Percentiles rank a stretch among this genome's conserved stretches.
phyloP scores from a whole-genome alignment of 2,113 vertebrate species.

The Uropsilus gracilis region DNA sequence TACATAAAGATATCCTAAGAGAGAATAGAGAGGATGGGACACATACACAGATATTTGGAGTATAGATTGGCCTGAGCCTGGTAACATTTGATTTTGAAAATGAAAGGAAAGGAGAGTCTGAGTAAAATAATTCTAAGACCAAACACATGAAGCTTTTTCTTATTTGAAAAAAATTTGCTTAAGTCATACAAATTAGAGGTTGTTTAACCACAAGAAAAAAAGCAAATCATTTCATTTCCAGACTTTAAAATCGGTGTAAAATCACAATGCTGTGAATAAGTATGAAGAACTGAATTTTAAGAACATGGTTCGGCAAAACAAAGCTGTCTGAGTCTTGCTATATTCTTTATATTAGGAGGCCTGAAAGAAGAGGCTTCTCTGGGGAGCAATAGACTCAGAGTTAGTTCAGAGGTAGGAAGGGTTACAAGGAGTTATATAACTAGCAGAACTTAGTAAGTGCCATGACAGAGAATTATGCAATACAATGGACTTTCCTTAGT shows the following conservation, averaged over 20 bases:
- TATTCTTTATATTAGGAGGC: not conserved
- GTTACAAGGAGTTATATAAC: not conserved
- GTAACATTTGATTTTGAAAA: not conserved
- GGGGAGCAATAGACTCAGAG: not conserved
- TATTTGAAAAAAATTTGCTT: conserved; percentile 51
- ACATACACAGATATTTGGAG: not conserved
- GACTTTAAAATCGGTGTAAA: not conserved
- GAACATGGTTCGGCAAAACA: not conserved
- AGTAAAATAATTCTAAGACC: conserved; percentile 56
- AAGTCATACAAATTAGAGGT: not conserved
- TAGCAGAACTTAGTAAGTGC: not conserved
- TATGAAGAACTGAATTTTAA: conserved; percentile 4
- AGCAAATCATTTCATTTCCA: conserved; percentile 47
- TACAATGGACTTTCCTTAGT: not conserved
- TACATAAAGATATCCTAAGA: not conserved
- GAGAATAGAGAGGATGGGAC: not conserved
- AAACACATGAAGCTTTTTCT: conserved; percentile 34
- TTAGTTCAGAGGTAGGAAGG: not conserved
- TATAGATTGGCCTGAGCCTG: not conserved
- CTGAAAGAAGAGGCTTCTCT: not conserved
- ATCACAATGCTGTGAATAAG: not conserved
- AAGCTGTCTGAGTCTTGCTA: not conserved
- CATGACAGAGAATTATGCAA: not conserved
- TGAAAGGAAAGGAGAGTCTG: not conserved
- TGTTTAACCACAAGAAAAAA: conserved; percentile 49